Evolutionary conservation across 2,888 invertebrate genomes (phyloP), one percentile per base, ranked within the genome.

Genomic region (Anticlea derivata): DNA sequence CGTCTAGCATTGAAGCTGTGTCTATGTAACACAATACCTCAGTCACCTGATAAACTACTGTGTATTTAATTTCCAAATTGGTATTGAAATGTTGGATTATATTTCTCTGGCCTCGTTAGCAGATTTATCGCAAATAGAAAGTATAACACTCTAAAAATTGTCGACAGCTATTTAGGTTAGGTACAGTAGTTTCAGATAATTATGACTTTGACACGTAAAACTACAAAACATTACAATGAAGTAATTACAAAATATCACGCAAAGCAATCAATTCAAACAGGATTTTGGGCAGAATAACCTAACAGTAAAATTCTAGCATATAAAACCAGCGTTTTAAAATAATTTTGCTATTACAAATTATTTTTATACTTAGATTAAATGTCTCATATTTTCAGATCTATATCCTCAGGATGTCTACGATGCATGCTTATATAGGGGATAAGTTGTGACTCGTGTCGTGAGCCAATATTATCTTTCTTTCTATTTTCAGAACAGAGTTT

Each of bases 201-300:
- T 47, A 29, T 53, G 30, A 45, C 41, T 45, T 45, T 54, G 50
- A 38, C 54, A 54, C 58, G 40, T 50, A 57, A 50, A 51, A 47
- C 44, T 53, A 50, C 50, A 41, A 51, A 37, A 34, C 33, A 38
- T 40, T 31, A 34, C 35, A 29, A 20, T 13, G 11, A 27, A 44
- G 11, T 40, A 24, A 37, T n/a, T 27, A 22, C 7, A 31, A 50
- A 37, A 31, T 35, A 26, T 34, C 49, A 57, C 53, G 50, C 40
- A 44, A 56, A 30, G 23, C 29, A 37, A 45, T 35, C 26, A 27
- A 39, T 39, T 29, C 22, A 45, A 34, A 45, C 29, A 33, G 33
- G 13, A 26, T 13, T 17, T 23, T 7, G 4, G 7, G 20, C 13
- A 6, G 6, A 10, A 17, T 5, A 37, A 37, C 11, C 22, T 34